Base-by-base conservation (phyloP, 92 coral and sea anemone species). In the Pocillopora meandrina region DNA sequence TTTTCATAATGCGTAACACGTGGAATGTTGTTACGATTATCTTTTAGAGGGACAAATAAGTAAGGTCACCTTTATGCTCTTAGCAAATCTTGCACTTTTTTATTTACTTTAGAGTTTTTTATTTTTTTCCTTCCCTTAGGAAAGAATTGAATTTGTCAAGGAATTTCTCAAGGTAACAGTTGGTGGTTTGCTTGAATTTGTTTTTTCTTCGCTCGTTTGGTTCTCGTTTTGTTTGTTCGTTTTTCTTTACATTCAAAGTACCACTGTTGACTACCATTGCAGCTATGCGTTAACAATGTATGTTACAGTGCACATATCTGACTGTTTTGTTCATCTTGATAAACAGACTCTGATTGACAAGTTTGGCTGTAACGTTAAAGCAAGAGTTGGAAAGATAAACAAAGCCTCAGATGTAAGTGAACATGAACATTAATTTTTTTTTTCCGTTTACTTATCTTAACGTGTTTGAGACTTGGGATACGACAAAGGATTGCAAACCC, bases 261-360 rank as follows among this genome's bases (percentile, higher is more conserved):
- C 8, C 52, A 3, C 12, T 66, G 72, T 12, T 20, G 20, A 20
- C 47, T 3, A 6, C 56, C 19, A 74, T 42, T 52, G 13, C 42
- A 52, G 56, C 14, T 9, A 3, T 13, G 20, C 14, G 33, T 42
- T 3, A 15, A 18, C 19, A 11, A 16, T 20, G 36, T 15, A 5
- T 16, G 23, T 6, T 26, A 15, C 23, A 23, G 31, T 2, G 15
- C 55, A 62, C 58, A 20, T 6, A 0, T 21, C 19, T 64, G 9
- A 17, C 26, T 9, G n/a, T 79, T 26, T 23, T 2, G 34, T 59
- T 19, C 68, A 35, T 75, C 42, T 73, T 66, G 14, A 33, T 77
- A 42, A 16, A 15, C 87, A 94, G 98, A 70, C 85, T 62, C 67
- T 94, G 72, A 70, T 94, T 64, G 93, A 94, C 52, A 90, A 89